Conservation (phyloP, 2,888 invertebrate genomes). For the Ernsta delagoae region DNA sequence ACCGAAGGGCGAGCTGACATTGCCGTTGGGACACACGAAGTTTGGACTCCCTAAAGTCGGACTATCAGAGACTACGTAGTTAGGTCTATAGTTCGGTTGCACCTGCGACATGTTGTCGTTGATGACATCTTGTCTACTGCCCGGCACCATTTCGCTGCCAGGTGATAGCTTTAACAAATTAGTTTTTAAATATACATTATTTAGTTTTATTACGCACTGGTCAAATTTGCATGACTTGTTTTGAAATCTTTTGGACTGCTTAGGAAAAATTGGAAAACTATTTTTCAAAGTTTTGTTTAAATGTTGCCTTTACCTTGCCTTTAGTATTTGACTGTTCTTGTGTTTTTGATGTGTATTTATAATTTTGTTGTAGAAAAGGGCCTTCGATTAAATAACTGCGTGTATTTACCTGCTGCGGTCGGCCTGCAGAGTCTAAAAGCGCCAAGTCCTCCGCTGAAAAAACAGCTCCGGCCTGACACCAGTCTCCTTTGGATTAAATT, state of each 20-base stretch:
- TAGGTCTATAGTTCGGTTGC: slow-evolving; percentile 71
- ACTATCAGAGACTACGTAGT: slow-evolving; percentile 71
- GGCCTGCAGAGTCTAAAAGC: slow-evolving; percentile 71
- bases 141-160: slow-evolving; percentile 60
- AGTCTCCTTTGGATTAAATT: slow-evolving; percentile 60
- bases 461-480: slow-evolving; percentile 76
- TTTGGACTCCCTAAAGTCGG: slow-evolving; percentile 80
- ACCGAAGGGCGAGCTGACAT: slow-evolving; percentile 70
- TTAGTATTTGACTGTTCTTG: too few relatives aligned
- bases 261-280: too few relatives aligned
- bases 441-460: slow-evolving; percentile 81
- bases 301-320: too few relatives aligned
- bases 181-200: too few relatives aligned
- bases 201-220: too few relatives aligned
- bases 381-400: background rate
- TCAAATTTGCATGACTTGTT: too few relatives aligned
- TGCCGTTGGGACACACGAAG: slow-evolving; percentile 79
- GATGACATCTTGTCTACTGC: slow-evolving; percentile 67
- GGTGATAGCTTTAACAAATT: slow-evolving; percentile 61
- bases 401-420: slow-evolving; percentile 63
- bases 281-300: too few relatives aligned
- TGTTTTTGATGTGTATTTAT: too few relatives aligned
- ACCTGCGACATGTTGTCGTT: slow-evolving; percentile 71
- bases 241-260: too few relatives aligned
- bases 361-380: background rate